Base-by-base conservation (phyloP, 2,888 invertebrate genomes). In the Endotricha flammealis region DNA sequence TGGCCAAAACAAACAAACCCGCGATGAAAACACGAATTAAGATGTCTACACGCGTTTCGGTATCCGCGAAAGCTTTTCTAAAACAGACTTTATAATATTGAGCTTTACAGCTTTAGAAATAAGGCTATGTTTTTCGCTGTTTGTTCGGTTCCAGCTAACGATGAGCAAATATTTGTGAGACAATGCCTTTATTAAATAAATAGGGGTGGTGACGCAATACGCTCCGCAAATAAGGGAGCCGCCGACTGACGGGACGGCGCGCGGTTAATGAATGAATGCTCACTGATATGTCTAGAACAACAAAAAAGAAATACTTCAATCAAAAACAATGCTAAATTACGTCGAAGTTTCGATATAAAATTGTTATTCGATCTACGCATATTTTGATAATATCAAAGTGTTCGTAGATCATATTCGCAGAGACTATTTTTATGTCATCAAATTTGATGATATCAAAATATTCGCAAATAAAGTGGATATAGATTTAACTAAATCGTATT, bases 121-220 rank as follows among this genome's bases (percentile, higher is more conserved):
- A 35, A 14, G 29, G 11, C 10, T 12, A 22, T 12, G 8, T 25
- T 22, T 38, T 11, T 14, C 10, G 2, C 14, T 44, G 34, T 42
- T 41, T 38, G 20, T 28, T 14, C 31, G 10, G 32, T 42, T 36
- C 41, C 40, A 42, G 59, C 62, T 74, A 79, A 77, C 72, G 70
- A 79, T 57, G 56, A 48, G 50, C 69, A 77, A 79, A 81, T 70
- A 69, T 80, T 79, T 76, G 67, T 27, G 32, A 46, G 57, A 62
- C 62, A 61, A 62, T 57, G 64, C 45, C 51, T 42, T 64, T 64
- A 62, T 65, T 68, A 56, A 54, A 66, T 60, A 71, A 71, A 67
- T 55, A 60, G 56, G 64, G 70, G 64, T 49, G 41, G 56, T 50
- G 55, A 57, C 45, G 56, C 50, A 52, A 59, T 46, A 53, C 31